phyloP scores from a whole-genome alignment of 2,888 invertebrate species.

The Parnassius smintheus region DNA sequence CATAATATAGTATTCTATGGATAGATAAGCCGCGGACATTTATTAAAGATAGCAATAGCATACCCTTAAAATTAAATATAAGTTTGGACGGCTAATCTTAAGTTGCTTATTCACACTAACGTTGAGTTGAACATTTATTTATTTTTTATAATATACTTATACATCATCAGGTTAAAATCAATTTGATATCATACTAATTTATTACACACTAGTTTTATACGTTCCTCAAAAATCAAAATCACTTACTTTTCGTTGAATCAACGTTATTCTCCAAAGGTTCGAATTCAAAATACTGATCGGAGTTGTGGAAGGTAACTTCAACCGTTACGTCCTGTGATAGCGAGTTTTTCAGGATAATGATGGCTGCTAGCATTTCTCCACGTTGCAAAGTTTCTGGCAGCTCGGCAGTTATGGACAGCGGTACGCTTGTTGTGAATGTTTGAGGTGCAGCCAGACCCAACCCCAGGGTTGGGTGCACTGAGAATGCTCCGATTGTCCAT shows the following conservation, averaged over 20 bases:
- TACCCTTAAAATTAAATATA: too few species aligned
- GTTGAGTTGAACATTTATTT: too few species aligned
- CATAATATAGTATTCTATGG: too few species aligned
- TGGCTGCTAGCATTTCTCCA: constrained; percentile 94
- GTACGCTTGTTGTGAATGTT: constrained; percentile 65
- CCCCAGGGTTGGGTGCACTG: constrained; percentile 68
- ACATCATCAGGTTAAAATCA: too few species aligned
- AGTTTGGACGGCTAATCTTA: too few species aligned
- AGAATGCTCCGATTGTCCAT: constrained; percentile 69
- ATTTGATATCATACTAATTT: too few species aligned
- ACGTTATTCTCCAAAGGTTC: constrained; percentile 89
- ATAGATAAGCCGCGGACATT: too few species aligned
- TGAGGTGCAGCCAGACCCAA: constrained; percentile 63
- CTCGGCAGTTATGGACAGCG: constrained; percentile 92
- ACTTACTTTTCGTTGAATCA: constrained; percentile 85
- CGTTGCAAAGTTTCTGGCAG: constrained; percentile 93
- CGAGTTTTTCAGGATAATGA: constrained; percentile 94
- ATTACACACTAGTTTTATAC: too few species aligned
- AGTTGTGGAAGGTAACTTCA: constrained; percentile 92
- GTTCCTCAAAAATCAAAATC: too few species aligned
- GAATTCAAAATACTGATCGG: constrained; percentile 89
- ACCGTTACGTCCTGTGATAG: constrained; percentile 88
- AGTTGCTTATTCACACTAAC: too few species aligned
- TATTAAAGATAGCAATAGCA: too few species aligned
- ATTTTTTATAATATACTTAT: too few species aligned